Conservation (phyloP, 1,140 invertebrate genomes). For the Venustaconcha ellipsiformis region DNA sequence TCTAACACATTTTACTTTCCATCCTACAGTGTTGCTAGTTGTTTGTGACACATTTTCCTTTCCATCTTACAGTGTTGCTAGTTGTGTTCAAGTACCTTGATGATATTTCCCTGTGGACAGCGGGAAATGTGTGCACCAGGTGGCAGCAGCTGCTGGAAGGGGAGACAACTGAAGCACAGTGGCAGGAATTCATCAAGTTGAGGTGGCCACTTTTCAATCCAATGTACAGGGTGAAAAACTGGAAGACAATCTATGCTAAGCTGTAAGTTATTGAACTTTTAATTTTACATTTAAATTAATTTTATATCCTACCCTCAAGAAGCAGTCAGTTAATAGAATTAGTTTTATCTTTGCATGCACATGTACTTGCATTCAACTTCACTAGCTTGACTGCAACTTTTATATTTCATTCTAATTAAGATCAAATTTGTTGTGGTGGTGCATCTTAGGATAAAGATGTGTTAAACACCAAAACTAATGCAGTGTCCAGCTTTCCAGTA, state of each 20-base stretch:
- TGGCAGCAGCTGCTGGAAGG: slow-evolving; percentile 85
- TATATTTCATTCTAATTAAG: too few species aligned
- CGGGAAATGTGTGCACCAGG: slow-evolving; percentile 85
- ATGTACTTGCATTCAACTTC: too few species aligned
- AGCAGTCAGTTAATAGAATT: too few species aligned
- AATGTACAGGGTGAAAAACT: slow-evolving; percentile 77
- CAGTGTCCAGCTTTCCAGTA: too few species aligned
- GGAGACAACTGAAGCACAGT: slow-evolving; percentile 81
- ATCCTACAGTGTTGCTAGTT: not conserved
- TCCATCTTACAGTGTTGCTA: slow-evolving; percentile 79
- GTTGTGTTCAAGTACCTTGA: slow-evolving; percentile 91
- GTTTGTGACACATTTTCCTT: slow-evolving; percentile 9
- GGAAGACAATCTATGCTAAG: slow-evolving; percentile 80
- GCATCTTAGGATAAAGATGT: too few species aligned
- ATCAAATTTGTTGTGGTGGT: too few species aligned
- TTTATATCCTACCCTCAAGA: too few species aligned
- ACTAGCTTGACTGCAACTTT: too few species aligned
- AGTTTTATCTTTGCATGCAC: too few species aligned
- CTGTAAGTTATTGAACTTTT: slow-evolving; percentile 65
- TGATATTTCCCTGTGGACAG: slow-evolving; percentile 89
- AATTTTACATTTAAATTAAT: too few species aligned
- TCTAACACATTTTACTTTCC: slow-evolving; percentile 4
- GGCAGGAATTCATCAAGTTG: slow-evolving; percentile 80
- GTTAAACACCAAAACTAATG: too few species aligned
- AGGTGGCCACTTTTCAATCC: slow-evolving; percentile 88